Evolutionary conservation across 2,797 vertebrate genomes (phyloP).

Genomic region (Parambassis ranga): DNA sequence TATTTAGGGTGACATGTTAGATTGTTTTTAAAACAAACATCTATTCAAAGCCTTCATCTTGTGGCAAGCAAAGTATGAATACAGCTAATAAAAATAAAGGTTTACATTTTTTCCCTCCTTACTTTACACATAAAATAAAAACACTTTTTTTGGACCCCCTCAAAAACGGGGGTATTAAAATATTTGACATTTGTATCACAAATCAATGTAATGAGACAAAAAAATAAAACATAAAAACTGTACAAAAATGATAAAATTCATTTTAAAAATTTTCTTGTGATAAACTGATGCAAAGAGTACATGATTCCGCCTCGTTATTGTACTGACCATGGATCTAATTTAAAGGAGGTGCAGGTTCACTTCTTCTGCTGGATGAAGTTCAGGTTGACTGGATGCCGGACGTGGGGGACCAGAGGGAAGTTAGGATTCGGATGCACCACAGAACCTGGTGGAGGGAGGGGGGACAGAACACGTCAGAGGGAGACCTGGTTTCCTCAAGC

Average conservation of each 20-base stretch:
- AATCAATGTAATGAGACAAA: constrained; percentile 89
- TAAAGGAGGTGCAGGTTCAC: constrained; percentile 77
- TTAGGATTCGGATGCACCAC: constrained; percentile 89
- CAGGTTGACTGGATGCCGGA: constrained; percentile 89
- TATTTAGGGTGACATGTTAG: constrained; percentile 88
- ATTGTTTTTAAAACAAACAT: constrained; percentile 90
- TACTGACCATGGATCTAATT: constrained; percentile 53
- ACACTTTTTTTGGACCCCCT: constrained; percentile 86
- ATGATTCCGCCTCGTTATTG: constrained; percentile 56
- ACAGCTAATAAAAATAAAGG: constrained; percentile 99
- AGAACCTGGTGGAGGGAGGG: constrained; percentile 80
- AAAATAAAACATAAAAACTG: constrained; percentile 89
- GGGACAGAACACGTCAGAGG: not conserved
- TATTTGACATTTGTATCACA: constrained; percentile 99
- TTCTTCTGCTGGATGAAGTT: constrained; percentile 98
- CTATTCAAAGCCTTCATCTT: constrained; percentile 90
- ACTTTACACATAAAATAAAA: constrained; percentile 98
- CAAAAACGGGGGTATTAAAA: constrained; percentile 99
- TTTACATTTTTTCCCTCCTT: constrained; percentile 89
- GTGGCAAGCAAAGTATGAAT: constrained; percentile 94
- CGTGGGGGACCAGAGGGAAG: constrained; percentile 90
- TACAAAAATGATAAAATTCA: constrained; percentile 98
- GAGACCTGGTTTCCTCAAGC: not conserved
- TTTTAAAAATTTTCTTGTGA: constrained; percentile 89
- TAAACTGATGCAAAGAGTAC: constrained; percentile 82